Evolutionary conservation across 2,888 invertebrate genomes (phyloP).

Genomic region (Athalia circularis): DNA sequence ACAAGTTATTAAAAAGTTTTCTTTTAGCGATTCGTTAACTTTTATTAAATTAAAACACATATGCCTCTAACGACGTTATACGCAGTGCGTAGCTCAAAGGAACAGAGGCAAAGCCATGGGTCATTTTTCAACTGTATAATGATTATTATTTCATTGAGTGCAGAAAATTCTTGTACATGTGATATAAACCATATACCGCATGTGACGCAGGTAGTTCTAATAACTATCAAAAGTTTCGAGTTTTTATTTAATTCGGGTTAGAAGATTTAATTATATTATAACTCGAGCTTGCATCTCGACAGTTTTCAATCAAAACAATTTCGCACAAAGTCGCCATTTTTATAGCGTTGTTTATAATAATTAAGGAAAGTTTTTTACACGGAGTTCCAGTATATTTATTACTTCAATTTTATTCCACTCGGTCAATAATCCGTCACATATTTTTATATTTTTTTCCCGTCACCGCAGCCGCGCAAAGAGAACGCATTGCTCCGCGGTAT

Average conservation of each 20-base stretch:
- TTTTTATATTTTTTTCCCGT: no score
- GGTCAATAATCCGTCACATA: not conserved
- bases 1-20: slow-evolving; percentile 16
- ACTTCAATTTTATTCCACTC: not conserved
- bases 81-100: no score
- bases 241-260: slow-evolving; percentile 1
- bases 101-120: not conserved
- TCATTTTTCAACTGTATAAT: not conserved
- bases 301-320: slow-evolving; percentile 16
- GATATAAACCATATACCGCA: no score
- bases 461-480: no score
- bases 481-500: no score
- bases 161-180: slow-evolving; percentile 16
- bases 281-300: not conserved
- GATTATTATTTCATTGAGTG: slow-evolving; percentile 7
- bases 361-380: not conserved
- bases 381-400: not conserved
- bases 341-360: not conserved
- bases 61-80: no score
- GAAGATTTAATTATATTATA: slow-evolving; percentile 19
- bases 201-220: not conserved
- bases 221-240: not conserved
- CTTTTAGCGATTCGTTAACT: slow-evolving; percentile 1
- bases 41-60: not conserved
- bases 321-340: not conserved